phyloP scores from a whole-genome alignment of 2,888 invertebrate genomes.

The Trachelus stipa region DNA sequence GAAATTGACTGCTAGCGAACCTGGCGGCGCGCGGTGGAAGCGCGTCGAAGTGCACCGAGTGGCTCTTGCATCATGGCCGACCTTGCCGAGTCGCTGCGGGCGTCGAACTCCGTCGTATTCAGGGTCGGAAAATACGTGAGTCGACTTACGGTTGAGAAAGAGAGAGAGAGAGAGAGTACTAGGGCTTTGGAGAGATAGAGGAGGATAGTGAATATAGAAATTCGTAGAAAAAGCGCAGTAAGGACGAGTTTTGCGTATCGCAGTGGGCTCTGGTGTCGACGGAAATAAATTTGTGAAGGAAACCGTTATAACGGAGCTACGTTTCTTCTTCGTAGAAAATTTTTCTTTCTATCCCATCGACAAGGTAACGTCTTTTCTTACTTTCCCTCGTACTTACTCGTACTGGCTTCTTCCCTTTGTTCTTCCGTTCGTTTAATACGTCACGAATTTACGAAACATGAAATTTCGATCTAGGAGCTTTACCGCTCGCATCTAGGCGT shows the following conservation, averaged over 20 bases:
- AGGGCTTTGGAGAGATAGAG: neutral
- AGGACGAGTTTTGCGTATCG: neutral
- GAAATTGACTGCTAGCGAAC: neutral
- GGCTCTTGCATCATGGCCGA: constrained; percentile 52
- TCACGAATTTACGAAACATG: neutral
- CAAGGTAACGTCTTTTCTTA: neutral
- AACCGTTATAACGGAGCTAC: neutral
- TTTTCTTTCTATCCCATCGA: neutral
- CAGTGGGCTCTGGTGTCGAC: neutral
- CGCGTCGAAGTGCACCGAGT: constrained; percentile 16
- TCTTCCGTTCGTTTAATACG: neutral
- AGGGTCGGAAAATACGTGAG: constrained; percentile 53
- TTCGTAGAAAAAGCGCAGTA: neutral
- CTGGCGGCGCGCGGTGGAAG: too few species aligned
- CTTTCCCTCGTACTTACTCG: neutral
- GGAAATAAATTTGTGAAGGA: neutral
- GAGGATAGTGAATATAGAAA: neutral
- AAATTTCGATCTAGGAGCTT: neutral
- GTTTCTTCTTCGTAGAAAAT: neutral
- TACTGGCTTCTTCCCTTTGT: too few species aligned
- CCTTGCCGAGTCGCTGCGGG: constrained; percentile 51
- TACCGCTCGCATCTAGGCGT: neutral
- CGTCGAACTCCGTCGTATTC: constrained; percentile 53
- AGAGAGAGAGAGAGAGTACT: neutral
- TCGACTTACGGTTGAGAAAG: constrained; percentile 17